phyloP scores from a whole-genome alignment of 1,140 invertebrate species.

The Drosophila pectinifera region DNA sequence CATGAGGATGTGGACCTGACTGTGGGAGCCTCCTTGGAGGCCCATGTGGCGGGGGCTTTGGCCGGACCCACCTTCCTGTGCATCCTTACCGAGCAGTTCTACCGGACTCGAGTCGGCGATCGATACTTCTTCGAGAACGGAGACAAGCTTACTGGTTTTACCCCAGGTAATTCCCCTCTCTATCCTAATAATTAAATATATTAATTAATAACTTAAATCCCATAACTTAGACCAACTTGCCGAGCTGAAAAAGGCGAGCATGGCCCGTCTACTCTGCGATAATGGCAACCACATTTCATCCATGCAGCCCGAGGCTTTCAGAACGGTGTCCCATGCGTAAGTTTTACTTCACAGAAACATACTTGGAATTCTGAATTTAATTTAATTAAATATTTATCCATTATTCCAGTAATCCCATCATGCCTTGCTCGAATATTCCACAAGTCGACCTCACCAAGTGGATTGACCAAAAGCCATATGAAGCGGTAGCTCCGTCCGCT shows the following conservation, averaged over 20 bases:
- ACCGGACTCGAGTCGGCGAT: slow-evolving; percentile 92
- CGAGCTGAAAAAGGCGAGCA: slow-evolving; percentile 93
- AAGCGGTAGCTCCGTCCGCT: slow-evolving; percentile 48
- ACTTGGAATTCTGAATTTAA: no score
- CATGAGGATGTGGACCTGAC: slow-evolving; percentile 96
- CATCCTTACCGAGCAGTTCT: slow-evolving; percentile 95
- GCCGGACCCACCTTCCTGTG: slow-evolving; percentile 96
- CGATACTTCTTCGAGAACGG: slow-evolving; percentile 93
- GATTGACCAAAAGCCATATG: slow-evolving; percentile 84
- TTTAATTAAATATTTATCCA: slow-evolving; percentile 9
- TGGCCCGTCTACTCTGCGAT: slow-evolving; percentile 94
- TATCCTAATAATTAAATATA: background rate
- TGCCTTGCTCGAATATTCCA: slow-evolving; percentile 88
- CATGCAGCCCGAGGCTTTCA: slow-evolving; percentile 90
- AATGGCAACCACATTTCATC: slow-evolving; percentile 91
- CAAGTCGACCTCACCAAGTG: slow-evolving; percentile 88
- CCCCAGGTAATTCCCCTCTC: slow-evolving; percentile 86
- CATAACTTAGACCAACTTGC: slow-evolving; percentile 90
- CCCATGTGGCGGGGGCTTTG: slow-evolving; percentile 90
- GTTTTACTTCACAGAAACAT: slow-evolving; percentile 34
- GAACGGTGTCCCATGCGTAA: slow-evolving; percentile 87
- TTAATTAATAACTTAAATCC: background rate
- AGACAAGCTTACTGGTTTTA: slow-evolving; percentile 89
- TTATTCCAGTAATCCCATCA: slow-evolving; percentile 88
- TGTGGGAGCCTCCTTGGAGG: slow-evolving; percentile 93